Conservation (phyloP, 2,113 vertebrate genomes). For the Arenaria interpres region DNA sequence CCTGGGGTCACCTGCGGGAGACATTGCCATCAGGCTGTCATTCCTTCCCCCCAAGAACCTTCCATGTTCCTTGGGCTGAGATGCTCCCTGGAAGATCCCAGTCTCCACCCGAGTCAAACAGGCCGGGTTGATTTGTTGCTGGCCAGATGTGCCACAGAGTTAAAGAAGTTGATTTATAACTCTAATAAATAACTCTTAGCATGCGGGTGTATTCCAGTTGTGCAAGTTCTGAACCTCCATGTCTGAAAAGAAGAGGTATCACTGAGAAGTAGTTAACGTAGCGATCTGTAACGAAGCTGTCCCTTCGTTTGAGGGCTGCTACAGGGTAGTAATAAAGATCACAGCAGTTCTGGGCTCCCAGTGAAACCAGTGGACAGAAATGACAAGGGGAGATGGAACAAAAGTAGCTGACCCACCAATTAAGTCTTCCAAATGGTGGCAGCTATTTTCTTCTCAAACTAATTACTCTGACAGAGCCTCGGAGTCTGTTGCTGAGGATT, state of each 20-base stretch:
- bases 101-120: background rate
- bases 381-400: background rate
- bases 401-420: background rate
- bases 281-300: fast-evolving
- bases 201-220: background rate
- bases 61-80: background rate
- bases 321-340: background rate
- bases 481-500: background rate
- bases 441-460: background rate
- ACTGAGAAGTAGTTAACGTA: background rate
- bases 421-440: background rate
- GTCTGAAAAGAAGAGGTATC: background rate
- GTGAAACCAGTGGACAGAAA: background rate
- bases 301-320: background rate
- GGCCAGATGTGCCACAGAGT: background rate
- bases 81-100: fast-evolving
- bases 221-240: background rate
- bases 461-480: background rate
- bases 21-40: fast-evolving
- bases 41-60: background rate
- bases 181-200: background rate
- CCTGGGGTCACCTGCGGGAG: fast-evolving
- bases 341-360: background rate
- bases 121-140: background rate
- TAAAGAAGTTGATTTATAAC: background rate